phyloP scores from a whole-genome alignment of 2,888 invertebrate species.

The Latrodectus elegans region DNA sequence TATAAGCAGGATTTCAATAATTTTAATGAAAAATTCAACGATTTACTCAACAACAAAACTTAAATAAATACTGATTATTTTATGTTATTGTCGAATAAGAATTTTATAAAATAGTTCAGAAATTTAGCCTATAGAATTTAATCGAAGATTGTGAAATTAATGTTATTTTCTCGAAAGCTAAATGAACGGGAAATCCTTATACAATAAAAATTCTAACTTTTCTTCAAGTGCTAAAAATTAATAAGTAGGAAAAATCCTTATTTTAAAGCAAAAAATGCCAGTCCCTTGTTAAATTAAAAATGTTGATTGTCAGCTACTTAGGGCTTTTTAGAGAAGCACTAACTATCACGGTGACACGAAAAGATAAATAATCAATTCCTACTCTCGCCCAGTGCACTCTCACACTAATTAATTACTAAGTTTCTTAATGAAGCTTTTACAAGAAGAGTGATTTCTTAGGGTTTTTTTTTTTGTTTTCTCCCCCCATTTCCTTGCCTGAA shows the following conservation, averaged over 20 bases:
- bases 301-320: background rate
- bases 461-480: background rate
- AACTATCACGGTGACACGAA: background rate
- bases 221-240: too few species aligned
- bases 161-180: too few species aligned
- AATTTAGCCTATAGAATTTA: too few species aligned
- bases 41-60: too few species aligned
- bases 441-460: background rate
- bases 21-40: too few species aligned
- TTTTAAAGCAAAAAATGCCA: background rate
- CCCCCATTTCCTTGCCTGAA: slow-evolving; percentile 1
- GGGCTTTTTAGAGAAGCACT: background rate
- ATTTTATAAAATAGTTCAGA: too few species aligned
- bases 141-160: too few species aligned
- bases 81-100: too few species aligned
- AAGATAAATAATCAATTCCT: slow-evolving; percentile 55
- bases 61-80: too few species aligned
- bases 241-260: background rate
- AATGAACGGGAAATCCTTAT: too few species aligned
- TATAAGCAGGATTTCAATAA: too few species aligned
- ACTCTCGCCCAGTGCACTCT: background rate
- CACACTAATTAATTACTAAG: slow-evolving; percentile 57
- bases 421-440: slow-evolving; percentile 58
- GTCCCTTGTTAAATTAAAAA: slow-evolving; percentile 28
- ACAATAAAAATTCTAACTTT: too few species aligned